A percentile compares a stretch with the other conserved stretches of the same genome.
Evolutionary conservation across 2,888 invertebrate genomes (phyloP).

Genomic region (Drosophila multiciliata): DNA sequence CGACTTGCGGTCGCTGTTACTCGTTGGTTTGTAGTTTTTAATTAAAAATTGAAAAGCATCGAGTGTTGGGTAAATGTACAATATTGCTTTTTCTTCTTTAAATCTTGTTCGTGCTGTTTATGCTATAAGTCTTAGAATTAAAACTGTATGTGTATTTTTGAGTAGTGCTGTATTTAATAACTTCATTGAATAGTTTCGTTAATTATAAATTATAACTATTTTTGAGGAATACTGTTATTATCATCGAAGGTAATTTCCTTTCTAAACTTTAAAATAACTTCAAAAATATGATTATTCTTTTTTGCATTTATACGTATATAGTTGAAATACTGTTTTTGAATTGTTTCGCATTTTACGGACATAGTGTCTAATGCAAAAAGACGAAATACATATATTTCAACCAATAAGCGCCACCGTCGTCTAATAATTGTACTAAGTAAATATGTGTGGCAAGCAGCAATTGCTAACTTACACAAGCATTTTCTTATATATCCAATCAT

Average conservation of each 20-base stretch:
- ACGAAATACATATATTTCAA: not conserved
- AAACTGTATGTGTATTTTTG: not conserved
- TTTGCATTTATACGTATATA: not conserved
- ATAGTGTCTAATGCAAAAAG: not conserved
- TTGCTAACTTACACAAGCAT: not conserved
- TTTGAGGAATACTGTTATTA: not conserved
- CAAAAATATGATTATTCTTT: not conserved
- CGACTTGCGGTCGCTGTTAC: not conserved
- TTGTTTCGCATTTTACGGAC: not conserved
- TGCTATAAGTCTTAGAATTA: not conserved
- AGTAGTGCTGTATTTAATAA: not conserved
- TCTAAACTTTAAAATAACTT: not conserved
- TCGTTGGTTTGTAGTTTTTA: not conserved
- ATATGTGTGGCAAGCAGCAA: not conserved
- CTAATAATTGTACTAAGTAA: slow-evolving; percentile 1
- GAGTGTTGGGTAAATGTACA: not conserved
- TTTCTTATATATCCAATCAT: not conserved
- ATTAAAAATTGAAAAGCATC: not conserved
- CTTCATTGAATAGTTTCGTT: not conserved
- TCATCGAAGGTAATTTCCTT: too few species aligned
- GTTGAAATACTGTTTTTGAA: not conserved
- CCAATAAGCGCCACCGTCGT: not conserved
- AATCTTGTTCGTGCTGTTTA: not conserved
- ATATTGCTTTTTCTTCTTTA: not conserved
- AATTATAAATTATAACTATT: not conserved